Conservation (phyloP, 2,888 invertebrate genomes). For the Nemotelus nigrinus region DNA sequence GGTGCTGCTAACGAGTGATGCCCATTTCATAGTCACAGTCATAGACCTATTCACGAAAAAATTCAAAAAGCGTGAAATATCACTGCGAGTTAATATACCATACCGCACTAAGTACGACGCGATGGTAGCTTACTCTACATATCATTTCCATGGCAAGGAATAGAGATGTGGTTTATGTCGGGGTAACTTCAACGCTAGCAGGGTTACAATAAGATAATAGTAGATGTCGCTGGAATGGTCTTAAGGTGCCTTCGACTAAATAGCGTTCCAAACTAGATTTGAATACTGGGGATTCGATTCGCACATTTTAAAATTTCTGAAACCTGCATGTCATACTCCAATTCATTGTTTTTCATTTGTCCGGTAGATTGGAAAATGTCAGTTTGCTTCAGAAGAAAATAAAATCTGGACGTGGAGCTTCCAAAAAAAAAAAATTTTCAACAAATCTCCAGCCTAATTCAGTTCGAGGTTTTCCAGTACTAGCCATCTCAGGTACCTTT, state of each 20-base stretch:
- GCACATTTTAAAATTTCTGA: too few species aligned
- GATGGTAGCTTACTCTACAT: not conserved
- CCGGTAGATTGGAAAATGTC: too few species aligned
- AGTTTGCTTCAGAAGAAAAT: too few species aligned
- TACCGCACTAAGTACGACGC: not conserved
- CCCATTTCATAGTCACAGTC: constrained; percentile 4
- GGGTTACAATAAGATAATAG: not conserved
- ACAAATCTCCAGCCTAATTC: not conserved
- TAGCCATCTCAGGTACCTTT: not conserved
- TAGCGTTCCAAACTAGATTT: not conserved
- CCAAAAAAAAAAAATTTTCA: too few species aligned
- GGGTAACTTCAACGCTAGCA: too few species aligned
- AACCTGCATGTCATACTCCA: too few species aligned
- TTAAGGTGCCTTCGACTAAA: not conserved
- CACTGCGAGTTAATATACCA: constrained; percentile 22
- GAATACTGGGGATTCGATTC: too few species aligned
- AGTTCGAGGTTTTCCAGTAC: not conserved
- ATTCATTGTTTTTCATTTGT: too few species aligned
- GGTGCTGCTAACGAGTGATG: constrained; percentile 20
- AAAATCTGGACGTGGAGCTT: too few species aligned
- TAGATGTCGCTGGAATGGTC: not conserved
- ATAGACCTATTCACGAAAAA: constrained; percentile 8
- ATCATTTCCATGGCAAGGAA: not conserved
- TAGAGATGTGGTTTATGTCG: too few species aligned
- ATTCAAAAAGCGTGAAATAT: constrained; percentile 34